These are phyloP conservation scores for Myzus persicae DNA, from an alignment of 1,140 invertebrate genomes.

Conservation along the genomic window DNA sequence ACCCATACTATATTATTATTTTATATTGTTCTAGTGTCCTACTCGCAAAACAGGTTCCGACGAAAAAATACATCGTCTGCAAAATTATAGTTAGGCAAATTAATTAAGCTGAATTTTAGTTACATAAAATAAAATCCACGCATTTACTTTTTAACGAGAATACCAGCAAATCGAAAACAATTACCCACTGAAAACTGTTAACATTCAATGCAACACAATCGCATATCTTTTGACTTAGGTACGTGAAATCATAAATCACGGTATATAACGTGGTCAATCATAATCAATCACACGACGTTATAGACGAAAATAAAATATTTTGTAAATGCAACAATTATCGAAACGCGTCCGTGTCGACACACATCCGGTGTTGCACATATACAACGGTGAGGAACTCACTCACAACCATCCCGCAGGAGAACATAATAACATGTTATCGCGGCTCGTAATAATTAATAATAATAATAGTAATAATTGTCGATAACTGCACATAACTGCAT, in stretches of 20 bases:
- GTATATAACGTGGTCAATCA: not conserved
- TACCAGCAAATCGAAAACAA: not conserved
- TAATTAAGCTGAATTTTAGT: not conserved
- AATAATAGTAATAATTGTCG: no score
- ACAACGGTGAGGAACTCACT: no score
- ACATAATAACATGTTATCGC: no score
- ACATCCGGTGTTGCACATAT: no score
- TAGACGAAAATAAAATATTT: no score
- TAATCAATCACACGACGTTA: not conserved
- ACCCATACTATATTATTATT: not conserved
- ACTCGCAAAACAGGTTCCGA: not conserved
- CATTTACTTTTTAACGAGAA: not conserved
- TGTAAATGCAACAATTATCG: no score
- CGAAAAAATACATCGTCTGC: not conserved
- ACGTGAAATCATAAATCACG: not conserved
- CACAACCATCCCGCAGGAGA: no score
- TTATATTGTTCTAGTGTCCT: not conserved
- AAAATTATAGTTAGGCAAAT: not conserved
- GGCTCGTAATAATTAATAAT: no score
- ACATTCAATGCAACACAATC: not conserved
- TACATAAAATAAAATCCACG: not conserved
- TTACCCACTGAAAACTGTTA: not conserved
- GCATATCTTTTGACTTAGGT: not conserved
- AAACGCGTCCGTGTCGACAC: no score
- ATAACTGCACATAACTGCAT: no score